Evolutionary conservation across 2,113 vertebrate genomes (phyloP).

Genomic region (Maccullochella peelii): DNA sequence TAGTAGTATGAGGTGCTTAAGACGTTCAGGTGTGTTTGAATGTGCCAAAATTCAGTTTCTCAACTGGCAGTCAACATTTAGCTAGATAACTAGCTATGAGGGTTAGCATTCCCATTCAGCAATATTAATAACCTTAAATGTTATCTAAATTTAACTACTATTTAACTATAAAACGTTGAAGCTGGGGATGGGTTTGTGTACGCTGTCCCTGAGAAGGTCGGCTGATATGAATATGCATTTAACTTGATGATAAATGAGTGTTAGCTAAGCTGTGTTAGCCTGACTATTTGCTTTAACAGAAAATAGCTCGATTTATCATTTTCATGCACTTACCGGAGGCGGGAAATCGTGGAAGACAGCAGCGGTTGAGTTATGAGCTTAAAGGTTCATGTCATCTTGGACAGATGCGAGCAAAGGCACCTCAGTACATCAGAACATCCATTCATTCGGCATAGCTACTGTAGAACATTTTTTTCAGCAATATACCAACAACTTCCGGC

Average conservation of each 20-base stretch:
- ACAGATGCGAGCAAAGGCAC: slow-evolving; percentile 20
- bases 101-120: neutral
- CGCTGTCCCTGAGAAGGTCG: neutral
- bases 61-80: neutral
- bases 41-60: neutral
- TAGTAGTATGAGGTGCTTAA: too few species aligned
- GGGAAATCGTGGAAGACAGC: neutral
- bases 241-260: neutral
- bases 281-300: neutral
- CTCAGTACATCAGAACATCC: slow-evolving; percentile 40
- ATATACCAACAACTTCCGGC: slow-evolving; percentile 81
- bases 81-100: neutral
- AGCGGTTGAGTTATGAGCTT: neutral
- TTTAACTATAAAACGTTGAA: neutral
- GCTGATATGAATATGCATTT: neutral
- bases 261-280: slow-evolving; percentile 23
- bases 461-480: slow-evolving; percentile 31
- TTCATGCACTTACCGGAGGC: slow-evolving; percentile 37
- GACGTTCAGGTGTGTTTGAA: neutral
- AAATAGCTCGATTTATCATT: neutral
- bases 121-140: neutral
- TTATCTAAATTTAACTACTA: neutral
- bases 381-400: slow-evolving; percentile 61
- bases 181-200: neutral
- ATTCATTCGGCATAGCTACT: slow-evolving; percentile 54